Percentiles rank a stretch among this genome's conserved stretches.
phyloP scores from a whole-genome alignment of 1,140 invertebrate genomes.

The Drosophila nikananu region DNA sequence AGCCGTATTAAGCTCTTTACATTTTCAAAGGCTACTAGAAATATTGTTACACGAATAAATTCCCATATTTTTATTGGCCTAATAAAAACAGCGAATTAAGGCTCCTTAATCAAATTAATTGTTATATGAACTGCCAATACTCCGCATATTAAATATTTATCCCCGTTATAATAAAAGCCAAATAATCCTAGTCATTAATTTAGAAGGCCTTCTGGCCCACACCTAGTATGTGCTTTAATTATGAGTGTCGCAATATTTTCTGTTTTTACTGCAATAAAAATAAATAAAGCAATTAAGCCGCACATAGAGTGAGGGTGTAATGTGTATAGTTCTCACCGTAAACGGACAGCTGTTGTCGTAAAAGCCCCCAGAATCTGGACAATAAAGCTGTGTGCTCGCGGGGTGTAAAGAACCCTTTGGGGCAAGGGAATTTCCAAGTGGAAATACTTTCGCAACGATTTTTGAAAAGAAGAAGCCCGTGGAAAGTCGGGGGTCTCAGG shows the following conservation, averaged over 20 bases:
- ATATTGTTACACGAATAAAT: background rate
- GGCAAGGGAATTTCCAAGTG: slow-evolving; percentile 12
- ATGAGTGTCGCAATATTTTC: slow-evolving; percentile 5
- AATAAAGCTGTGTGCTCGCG: slow-evolving; percentile 5
- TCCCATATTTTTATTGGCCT: background rate
- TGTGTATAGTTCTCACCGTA: slow-evolving; percentile 5
- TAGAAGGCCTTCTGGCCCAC: background rate
- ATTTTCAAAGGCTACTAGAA: background rate
- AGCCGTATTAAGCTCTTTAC: background rate
- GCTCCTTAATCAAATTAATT: slow-evolving; percentile 21
- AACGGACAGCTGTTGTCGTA: slow-evolving; percentile 28
- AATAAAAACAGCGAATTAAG: background rate
- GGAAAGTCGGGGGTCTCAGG: background rate
- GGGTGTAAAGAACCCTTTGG: slow-evolving; percentile 24
- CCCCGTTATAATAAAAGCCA: slow-evolving; percentile 4
- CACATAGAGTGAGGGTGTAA: background rate
- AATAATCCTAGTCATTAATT: slow-evolving; percentile 20
- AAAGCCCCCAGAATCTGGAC: slow-evolving; percentile 13
- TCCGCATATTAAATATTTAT: slow-evolving; percentile 26
- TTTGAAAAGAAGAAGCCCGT: background rate
- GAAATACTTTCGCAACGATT: slow-evolving; percentile 48
- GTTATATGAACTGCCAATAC: background rate
- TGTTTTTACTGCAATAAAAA: slow-evolving; percentile 11
- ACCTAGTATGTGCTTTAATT: slow-evolving; percentile 18
- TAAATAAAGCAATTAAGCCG: slow-evolving; percentile 11